A percentile compares a stretch with the other conserved stretches of the same genome.
phyloP scores from a whole-genome alignment of 2,888 invertebrate species.

The Microplitis deprimator region DNA sequence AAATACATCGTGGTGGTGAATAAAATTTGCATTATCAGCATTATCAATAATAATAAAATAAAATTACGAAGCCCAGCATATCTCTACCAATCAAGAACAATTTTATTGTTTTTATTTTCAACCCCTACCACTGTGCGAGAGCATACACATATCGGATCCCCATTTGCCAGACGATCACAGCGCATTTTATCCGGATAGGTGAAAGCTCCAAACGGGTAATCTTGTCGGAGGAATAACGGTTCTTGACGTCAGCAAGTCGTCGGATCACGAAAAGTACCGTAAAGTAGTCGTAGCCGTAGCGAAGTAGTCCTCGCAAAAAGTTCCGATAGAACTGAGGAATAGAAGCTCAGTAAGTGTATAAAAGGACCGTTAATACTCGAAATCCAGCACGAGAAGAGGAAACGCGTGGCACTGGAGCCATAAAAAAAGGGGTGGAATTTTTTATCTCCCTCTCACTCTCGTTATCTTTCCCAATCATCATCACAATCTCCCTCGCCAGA shows the following conservation, averaged over 20 bases:
- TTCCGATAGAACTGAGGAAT: conserved; percentile 28
- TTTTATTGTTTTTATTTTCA: conserved; percentile 15
- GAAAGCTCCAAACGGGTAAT: conserved; percentile 41
- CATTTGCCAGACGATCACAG: conserved; percentile 38
- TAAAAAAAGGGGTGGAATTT: conserved; percentile 34
- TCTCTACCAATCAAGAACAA: neutral
- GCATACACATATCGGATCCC: conserved; percentile 38
- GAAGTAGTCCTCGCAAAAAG: neutral
- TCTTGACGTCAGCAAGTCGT: conserved; percentile 61
- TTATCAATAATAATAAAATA: conserved; percentile 14
- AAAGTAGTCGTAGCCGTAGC: conserved; percentile 1
- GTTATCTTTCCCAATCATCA: conserved; percentile 40
- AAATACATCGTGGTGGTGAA: no score
- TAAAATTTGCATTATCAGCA: neutral
- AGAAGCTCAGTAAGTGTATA: conserved; percentile 46
- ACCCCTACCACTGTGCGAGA: conserved; percentile 15
- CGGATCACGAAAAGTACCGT: conserved; percentile 33
- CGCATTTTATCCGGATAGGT: conserved; percentile 28
- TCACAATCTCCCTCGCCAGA: conserved; percentile 28
- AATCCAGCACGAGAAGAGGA: conserved; percentile 11
- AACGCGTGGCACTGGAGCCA: conserved; percentile 20
- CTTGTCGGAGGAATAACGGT: conserved; percentile 55
- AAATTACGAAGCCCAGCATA: neutral
- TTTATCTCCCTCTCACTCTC: conserved; percentile 41
- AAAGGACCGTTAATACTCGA: conserved; percentile 48